A percentile compares a stretch with the other conserved stretches of the same genome.
Conservation (phyloP, 30 jellyfish, hydroid and myxozoan genomes). For the Cassiopea andromeda region DNA sequence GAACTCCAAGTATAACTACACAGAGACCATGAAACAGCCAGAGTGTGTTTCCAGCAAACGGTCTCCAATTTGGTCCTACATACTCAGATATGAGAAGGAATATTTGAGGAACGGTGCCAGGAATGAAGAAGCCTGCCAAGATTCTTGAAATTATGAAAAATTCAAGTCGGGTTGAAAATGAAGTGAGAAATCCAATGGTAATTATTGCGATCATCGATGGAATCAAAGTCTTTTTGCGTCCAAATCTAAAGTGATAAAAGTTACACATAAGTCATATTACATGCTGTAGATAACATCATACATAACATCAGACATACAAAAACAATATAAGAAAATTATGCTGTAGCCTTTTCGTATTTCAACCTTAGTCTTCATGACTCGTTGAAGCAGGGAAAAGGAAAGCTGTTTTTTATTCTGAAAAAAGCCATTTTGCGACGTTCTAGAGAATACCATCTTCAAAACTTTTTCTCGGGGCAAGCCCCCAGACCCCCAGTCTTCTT, state of each 20-base stretch:
- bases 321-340: too few relatives aligned
- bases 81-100: conserved; percentile 72
- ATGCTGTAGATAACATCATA: too few relatives aligned
- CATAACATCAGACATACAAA: too few relatives aligned
- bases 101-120: conserved; percentile 75
- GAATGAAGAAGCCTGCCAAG: conserved; percentile 78
- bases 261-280: too few relatives aligned
- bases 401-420: too few relatives aligned
- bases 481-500: too few relatives aligned
- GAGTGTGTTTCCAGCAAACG: conserved; percentile 77
- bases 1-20: conserved; percentile 76
- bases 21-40: conserved; percentile 68
- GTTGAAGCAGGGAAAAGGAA: too few relatives aligned
- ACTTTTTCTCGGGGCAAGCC: too few relatives aligned
- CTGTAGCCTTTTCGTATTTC: too few relatives aligned
- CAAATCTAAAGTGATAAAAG: conserved; percentile 45
- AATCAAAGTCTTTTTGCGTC: conserved; percentile 67
- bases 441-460: too few relatives aligned
- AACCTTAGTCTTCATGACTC: too few relatives aligned
- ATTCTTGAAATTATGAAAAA: conserved; percentile 47
- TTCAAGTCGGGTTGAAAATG: conserved; percentile 74
- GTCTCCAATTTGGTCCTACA: conserved; percentile 89
- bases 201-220: conserved; percentile 60
- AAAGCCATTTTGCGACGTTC: too few relatives aligned
- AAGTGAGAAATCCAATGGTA: conserved; percentile 50